Conservation (phyloP, 35 echinoderm and acorn worm genomes). For the Chiridota heheva region DNA sequence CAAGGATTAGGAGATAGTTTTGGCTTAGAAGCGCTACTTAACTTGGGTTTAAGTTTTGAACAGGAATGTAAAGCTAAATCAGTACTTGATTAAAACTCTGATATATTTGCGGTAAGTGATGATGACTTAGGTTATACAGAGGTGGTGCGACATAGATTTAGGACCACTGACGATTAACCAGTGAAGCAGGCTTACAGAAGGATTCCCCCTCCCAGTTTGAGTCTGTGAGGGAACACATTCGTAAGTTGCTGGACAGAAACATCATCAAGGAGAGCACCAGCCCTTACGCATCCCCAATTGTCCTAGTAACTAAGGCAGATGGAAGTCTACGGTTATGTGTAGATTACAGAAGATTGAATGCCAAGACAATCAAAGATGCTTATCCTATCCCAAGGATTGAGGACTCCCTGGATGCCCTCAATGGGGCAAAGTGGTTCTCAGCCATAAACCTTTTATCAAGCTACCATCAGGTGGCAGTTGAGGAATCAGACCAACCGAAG, state of each 20-base stretch:
- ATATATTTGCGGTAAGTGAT: too few relatives aligned
- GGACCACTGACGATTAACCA: neutral
- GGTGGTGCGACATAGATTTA: too few relatives aligned
- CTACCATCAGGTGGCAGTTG: constrained; percentile 54
- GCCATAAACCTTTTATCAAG: constrained; percentile 35
- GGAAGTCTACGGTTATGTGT: constrained; percentile 29
- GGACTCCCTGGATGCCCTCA: constrained; percentile 52
- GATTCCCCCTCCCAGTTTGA: constrained; percentile 35
- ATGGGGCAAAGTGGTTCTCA: constrained; percentile 51
- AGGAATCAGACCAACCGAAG: constrained; percentile 39
- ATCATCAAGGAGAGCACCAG: constrained; percentile 37
- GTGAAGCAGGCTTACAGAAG: too few relatives aligned
- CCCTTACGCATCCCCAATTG: constrained; percentile 40
- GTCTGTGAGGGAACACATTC: constrained; percentile 35
- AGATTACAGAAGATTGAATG: constrained; percentile 48
- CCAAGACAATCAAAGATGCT: constrained; percentile 44
- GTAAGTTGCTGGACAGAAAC: constrained; percentile 24
- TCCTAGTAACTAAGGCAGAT: constrained; percentile 35
- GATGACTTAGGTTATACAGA: too few relatives aligned
- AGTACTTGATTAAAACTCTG: too few relatives aligned
- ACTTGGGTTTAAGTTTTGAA: too few relatives aligned
- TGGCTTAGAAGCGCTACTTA: too few relatives aligned
- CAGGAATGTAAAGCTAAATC: too few relatives aligned
- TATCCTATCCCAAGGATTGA: constrained; percentile 61
- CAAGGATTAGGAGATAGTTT: too few relatives aligned